phyloP scores from a whole-genome alignment of 1,140 invertebrate species.

The Pseudomyrmex sp. region DNA sequence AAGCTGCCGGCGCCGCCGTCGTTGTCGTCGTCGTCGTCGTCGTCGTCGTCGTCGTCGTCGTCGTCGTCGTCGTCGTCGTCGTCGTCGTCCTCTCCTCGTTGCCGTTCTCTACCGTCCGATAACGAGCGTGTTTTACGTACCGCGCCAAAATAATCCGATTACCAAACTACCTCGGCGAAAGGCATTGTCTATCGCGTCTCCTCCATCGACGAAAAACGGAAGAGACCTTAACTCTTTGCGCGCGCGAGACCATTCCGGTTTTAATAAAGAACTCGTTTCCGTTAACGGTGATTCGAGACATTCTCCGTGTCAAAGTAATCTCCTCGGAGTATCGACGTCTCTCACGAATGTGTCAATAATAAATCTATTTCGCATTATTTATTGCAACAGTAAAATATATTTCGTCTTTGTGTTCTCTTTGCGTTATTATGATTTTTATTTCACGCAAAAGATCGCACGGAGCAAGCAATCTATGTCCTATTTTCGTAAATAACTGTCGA shows the following conservation, averaged over 20 bases:
- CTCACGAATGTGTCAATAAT: neutral
- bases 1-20: slow-evolving; percentile 63
- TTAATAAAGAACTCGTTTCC: slow-evolving; percentile 40
- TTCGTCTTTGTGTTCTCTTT: neutral
- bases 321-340: neutral
- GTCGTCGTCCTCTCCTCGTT: slow-evolving; percentile 39
- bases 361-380: neutral
- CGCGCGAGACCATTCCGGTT: slow-evolving; percentile 18
- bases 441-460: neutral
- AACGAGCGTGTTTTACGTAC: slow-evolving; percentile 75
- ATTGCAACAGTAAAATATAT: too few species aligned
- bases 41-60: slow-evolving; percentile 43
- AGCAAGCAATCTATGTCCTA: too few species aligned
- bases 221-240: slow-evolving; percentile 50
- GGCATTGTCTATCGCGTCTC: neutral
- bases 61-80: slow-evolving; percentile 34
- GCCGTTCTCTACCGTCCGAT: slow-evolving; percentile 56
- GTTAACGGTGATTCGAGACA: neutral
- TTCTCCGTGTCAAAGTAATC: neutral
- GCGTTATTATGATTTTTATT: slow-evolving; percentile 1
- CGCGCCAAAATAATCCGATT: slow-evolving; percentile 75
- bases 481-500: too few species aligned
- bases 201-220: slow-evolving; percentile 21
- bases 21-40: slow-evolving; percentile 43
- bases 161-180: slow-evolving; percentile 54